A percentile compares a stretch with the other conserved stretches of the same genome.
These are phyloP conservation scores for Orthonevra nobilis DNA, from an alignment of 2,888 invertebrate genomes.

Conservation along the genomic window DNA sequence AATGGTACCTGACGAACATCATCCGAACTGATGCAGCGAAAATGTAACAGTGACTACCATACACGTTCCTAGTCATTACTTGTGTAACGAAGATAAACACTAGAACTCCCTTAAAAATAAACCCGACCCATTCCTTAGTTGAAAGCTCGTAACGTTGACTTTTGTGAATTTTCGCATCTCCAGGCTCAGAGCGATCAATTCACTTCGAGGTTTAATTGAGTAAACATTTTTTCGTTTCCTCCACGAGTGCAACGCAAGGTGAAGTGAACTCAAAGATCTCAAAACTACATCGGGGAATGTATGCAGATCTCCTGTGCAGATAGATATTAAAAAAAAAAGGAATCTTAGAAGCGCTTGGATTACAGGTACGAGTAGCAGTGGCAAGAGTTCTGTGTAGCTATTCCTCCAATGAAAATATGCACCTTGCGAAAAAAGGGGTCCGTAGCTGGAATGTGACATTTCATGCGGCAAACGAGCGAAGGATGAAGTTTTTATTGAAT, in stretches of 20 bases:
- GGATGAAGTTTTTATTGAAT: constrained; percentile 62
- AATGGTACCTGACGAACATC: too few species aligned
- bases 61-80: too few species aligned
- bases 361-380: too few species aligned
- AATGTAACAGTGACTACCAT: too few species aligned
- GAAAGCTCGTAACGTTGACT: neutral
- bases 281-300: constrained; percentile 16
- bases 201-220: constrained; percentile 52
- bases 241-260: neutral
- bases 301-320: constrained; percentile 1
- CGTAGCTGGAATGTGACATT: constrained; percentile 52
- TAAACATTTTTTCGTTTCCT: constrained; percentile 19
- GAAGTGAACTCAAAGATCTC: constrained; percentile 13
- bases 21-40: too few species aligned
- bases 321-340: too few species aligned
- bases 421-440: constrained; percentile 9
- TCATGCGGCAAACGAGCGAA: constrained; percentile 59
- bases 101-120: too few species aligned
- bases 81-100: too few species aligned
- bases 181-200: constrained; percentile 30
- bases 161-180: constrained; percentile 37
- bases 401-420: constrained; percentile 27
- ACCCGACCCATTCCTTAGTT: too few species aligned
- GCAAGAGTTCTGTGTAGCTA: neutral
- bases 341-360: too few species aligned